Base-by-base conservation (phyloP, 2,888 invertebrate species). In the Creontiades dilutus region DNA sequence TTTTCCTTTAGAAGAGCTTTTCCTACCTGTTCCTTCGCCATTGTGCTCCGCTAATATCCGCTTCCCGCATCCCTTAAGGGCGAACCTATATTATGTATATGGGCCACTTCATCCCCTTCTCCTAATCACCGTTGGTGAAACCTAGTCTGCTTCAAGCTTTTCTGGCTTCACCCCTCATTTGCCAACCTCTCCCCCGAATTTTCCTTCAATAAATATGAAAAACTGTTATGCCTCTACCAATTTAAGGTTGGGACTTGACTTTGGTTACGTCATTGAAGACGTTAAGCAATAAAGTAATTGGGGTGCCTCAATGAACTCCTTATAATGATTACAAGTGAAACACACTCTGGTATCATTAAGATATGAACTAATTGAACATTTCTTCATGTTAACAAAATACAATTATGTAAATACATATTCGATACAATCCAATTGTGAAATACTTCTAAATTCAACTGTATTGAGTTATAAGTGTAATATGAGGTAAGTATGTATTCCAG, bases 61-160 rank as follows among this genome's bases (percentile, higher is more conserved):
- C 52, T 82, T 82, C 82, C 82, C 47, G 27, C 48, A 48, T 47
- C 47, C 82, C 82, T 52, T 82, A 52, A 82, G 82, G 82, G 82
- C 52, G 52, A 19, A 82, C 82, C 52, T 82, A 82, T 82, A 82
- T 82, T 82, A 82, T 82, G 82, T 82, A 82, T 82, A 82, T 82
- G 82, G 82, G 48, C 78, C 82, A 82, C 82, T 82, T 52, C 82
- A 82, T 82, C 82, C 82, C 82, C 52, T 48, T 19, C 82, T 68
- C 48, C 82, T 82, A 82, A 82, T 82, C 82, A 82, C 82, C 82
- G 13, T 52, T 47, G n/a, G 78, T 46, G 68, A 82, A 82, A 82
- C 82, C 82, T 52, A 82, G 68, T 68, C 68, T 23, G 23, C 68
- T 19, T 68, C 23, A 68, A 19, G 12, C n/a, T 27, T 19, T 11